Conservation (phyloP, 2,113 vertebrate genomes). For the Rhinichthys klamathensis region DNA sequence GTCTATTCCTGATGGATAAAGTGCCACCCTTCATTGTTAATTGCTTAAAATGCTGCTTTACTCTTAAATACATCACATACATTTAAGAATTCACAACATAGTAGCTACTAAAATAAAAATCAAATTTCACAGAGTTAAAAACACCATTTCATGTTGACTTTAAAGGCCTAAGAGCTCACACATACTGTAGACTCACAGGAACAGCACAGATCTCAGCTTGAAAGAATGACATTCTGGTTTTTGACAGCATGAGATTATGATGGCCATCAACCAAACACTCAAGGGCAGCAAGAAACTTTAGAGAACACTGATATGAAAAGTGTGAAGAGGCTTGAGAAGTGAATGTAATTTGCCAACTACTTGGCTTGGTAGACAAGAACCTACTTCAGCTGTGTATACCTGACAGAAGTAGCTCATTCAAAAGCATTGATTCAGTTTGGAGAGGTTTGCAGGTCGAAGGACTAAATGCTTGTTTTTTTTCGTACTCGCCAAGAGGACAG, state of each 20-base stretch:
- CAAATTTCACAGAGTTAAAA: neutral
- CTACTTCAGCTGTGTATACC: constrained; percentile 29
- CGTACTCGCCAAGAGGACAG: neutral
- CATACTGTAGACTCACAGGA: constrained; percentile 12
- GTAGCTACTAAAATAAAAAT: neutral
- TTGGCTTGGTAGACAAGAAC: constrained; percentile 31
- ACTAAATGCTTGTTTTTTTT: constrained; percentile 23
- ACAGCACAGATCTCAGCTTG: constrained; percentile 46
- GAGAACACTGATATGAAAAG: constrained; percentile 35
- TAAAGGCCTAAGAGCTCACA: neutral
- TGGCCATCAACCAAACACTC: constrained; percentile 50
- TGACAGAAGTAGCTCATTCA: constrained; percentile 23
- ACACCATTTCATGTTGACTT: constrained; percentile 5
- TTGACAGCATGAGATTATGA: constrained; percentile 53
- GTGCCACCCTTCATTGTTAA: neutral
- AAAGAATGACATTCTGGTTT: constrained; percentile 41
- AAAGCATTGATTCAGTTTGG: neutral
- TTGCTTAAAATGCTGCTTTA: neutral
- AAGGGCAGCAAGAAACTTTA: constrained; percentile 45
- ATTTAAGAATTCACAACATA: neutral
- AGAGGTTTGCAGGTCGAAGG: constrained; percentile 8
- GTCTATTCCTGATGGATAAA: neutral
- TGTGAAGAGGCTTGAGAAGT: constrained; percentile 38
- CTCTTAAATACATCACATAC: neutral
- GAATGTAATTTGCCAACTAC: constrained; percentile 35